Conservation (phyloP, 2,113 vertebrate genomes). For the Dasyprocta punctata region DNA sequence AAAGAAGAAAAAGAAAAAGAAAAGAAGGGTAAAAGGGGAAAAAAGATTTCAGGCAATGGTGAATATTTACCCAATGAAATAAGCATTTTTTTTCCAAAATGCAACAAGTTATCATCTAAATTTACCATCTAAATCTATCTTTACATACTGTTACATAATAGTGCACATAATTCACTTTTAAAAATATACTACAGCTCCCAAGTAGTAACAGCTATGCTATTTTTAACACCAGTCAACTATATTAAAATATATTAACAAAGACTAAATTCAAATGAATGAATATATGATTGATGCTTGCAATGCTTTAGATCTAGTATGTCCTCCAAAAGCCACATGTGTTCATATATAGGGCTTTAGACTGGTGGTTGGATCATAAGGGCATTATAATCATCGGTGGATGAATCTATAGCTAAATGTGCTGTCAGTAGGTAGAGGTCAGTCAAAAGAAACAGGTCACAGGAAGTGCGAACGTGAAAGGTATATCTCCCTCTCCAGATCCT, state of each 20-base stretch:
- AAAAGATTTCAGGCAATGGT: neutral
- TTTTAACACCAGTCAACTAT: neutral
- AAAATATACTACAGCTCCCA: neutral
- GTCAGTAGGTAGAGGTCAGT: no score
- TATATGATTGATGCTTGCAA: neutral
- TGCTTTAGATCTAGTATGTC: no score
- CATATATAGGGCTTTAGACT: no score
- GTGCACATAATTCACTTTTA: neutral
- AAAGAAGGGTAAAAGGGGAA: no score
- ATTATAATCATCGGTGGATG: no score
- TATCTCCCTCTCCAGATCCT: no score
- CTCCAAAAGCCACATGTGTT: no score
- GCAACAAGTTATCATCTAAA: neutral
- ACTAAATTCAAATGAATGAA: neutral
- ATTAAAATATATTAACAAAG: neutral
- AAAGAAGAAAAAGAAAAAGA: neutral
- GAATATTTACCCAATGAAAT: neutral
- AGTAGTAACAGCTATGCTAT: neutral
- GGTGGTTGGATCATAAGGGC: no score
- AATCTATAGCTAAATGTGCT: no score
- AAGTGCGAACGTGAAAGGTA: no score
- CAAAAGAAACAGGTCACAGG: no score
- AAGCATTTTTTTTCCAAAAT: neutral
- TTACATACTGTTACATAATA: neutral
- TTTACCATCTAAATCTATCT: neutral